Base-by-base conservation (phyloP, 1,140 invertebrate genomes). In the Caenorhabditis brenneri region DNA sequence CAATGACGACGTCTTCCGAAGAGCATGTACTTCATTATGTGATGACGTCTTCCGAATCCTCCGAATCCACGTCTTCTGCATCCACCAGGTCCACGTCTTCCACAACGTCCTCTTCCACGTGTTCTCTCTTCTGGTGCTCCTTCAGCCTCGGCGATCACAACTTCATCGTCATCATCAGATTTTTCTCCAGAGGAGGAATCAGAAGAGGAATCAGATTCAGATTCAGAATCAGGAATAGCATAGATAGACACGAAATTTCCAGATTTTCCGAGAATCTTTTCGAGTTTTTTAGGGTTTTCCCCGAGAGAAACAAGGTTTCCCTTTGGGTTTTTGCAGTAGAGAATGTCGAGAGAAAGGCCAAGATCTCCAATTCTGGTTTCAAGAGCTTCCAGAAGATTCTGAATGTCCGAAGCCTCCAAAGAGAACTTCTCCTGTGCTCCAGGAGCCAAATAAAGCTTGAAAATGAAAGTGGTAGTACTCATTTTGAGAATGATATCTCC, bases 391-490 rank as follows among this genome's bases (percentile, higher is more conserved):
- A 42, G 15, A 5, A 74, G 36, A 24, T 74, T 24, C n/a, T 74
- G 36, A 12, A 74, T 9, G 24, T 46, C n/a, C 5, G 33, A 74
- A 42, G 2, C 7, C 10, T 74, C 36, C 6, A 74, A 12, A 4
- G 65, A 46, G n/a, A 74, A 33, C 10, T 22, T 39, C 29, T 74
- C 65, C 0, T 9, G 0, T 12, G 65, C 65, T 74, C 65, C 65
- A 27, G 65, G 65, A 42, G 65, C 65, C n/a, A 74, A 42, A 42
- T 74, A 42, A 42, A 74, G 65, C 22, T 74, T 74, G 65, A 74
- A 74, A 42, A 42, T 74, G 15, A n/a, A 3, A 33, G 65, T 24
- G 42, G 65, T 27, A 12, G 65, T 74, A 19, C 16, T 74, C 65
- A 74, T 74, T 74, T 42, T 74, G 10, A 22, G 36, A 74, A 42